phyloP scores from a whole-genome alignment of 2,797 vertebrate species.

The Brachyrhaphis roseni region DNA sequence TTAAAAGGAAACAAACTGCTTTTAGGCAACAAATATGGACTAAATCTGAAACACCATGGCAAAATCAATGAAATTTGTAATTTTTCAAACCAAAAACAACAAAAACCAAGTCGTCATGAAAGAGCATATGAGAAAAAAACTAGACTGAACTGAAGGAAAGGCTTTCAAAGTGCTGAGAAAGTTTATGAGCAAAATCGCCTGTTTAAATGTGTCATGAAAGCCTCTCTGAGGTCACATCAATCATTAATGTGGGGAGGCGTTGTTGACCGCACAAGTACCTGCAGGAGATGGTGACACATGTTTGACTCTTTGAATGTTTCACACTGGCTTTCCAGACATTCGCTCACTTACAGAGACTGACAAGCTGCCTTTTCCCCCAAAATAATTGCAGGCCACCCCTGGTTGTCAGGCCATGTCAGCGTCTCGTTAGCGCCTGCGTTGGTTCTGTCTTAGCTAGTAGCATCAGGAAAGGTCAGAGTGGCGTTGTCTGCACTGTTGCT shows the following conservation, averaged over 20 bases:
- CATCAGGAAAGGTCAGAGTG: conserved; percentile 71
- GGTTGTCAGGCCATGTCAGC: conserved; percentile 73
- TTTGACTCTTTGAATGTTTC: conserved; percentile 27
- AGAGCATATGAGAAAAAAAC: conserved; percentile 29
- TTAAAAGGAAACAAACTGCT: neutral
- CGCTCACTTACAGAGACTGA: conserved; percentile 26
- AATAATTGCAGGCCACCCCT: conserved; percentile 69
- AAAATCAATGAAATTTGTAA: neutral
- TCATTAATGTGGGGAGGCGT: conserved; percentile 59
- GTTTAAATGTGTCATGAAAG: conserved; percentile 49
- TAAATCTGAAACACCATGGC: neutral
- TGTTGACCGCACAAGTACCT: conserved; percentile 25
- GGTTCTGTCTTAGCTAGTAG: conserved; percentile 64
- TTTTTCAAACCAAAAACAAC: conserved; percentile 33
- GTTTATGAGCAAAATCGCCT: conserved; percentile 58
- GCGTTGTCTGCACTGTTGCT: conserved; percentile 61
- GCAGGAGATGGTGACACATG: conserved; percentile 47
- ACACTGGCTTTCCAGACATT: conserved; percentile 38
- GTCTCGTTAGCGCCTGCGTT: conserved; percentile 69
- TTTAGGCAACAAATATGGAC: neutral
- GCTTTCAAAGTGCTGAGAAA: conserved; percentile 55
- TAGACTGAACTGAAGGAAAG: conserved; percentile 38
- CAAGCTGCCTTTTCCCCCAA: conserved; percentile 42
- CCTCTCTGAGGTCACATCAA: conserved; percentile 62
- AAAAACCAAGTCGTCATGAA: conserved; percentile 42